Base-by-base conservation (phyloP, 2,113 vertebrate species). In the Corvus cornix region DNA sequence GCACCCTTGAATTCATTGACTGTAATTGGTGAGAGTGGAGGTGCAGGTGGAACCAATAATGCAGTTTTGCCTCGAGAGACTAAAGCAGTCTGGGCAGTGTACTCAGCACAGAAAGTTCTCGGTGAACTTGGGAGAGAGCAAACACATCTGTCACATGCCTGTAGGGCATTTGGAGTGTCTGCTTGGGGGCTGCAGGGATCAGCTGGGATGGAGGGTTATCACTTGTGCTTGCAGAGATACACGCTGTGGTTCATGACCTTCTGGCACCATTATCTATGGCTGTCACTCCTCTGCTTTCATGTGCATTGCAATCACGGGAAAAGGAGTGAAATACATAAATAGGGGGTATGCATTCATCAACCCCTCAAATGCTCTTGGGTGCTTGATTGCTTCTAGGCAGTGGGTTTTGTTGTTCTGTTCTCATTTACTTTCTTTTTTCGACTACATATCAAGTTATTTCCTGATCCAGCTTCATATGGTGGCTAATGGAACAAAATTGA, bases 401-500 rank as follows among this genome's bases (percentile, higher is more conserved):
- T 73, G 43, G 26, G 22, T 12, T 84, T 86, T 87, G 52, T 69
- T 93, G 41, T 26, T 84, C 43, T 67, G 30, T 90, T 95, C 91
- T 92, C 80, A 82, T 86, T 84, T 84, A 52, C 63, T 90, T 88
- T 59, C 31, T 64, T 58, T 92, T 93, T 91, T 62, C 84, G 63
- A n/a, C 58, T 58, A 10, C n/a, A 2, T 53, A 91, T 93, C 23
- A 22, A 78, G 68, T 88, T 89, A 52, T 94, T 96, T 90, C 86
- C 77, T 81, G 58, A 76, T 87, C 77, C 2, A 10, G 52, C 48
- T 81, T 91, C 63, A 43, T 64, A 19, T 80, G 59, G 74, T 84
- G 67, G 77, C 92, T 95, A 87, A 94, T 96, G 94, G 96, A 94
- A 96, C 31, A 92, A 91, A 96, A 96, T 90, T 74, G 93, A 91